A percentile compares a stretch with the other conserved stretches of the same genome.
Conservation (phyloP, 1,140 invertebrate species). For the Halyomorpha halys region DNA sequence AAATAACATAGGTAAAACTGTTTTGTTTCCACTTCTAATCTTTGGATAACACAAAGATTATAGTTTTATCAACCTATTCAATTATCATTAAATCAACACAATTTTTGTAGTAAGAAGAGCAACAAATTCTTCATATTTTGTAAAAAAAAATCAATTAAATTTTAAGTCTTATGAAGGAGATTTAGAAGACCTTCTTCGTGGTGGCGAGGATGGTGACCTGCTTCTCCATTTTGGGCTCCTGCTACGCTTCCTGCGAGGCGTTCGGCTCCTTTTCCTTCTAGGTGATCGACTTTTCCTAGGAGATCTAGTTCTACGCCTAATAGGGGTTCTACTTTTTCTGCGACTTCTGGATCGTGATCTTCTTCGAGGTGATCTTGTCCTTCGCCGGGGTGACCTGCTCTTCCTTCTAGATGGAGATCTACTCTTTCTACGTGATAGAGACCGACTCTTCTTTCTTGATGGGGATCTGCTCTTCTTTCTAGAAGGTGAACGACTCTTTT, state of each 20-base stretch:
- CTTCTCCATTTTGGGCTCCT: conserved; percentile 20
- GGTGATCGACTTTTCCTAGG: conserved; percentile 28
- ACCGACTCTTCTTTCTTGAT: conserved; percentile 20
- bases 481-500: conserved; percentile 27
- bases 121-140: too few relatives aligned
- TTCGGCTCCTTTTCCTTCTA: conserved; percentile 26
- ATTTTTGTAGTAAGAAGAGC: too few relatives aligned
- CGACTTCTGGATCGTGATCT: conserved; percentile 24
- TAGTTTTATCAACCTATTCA: too few relatives aligned
- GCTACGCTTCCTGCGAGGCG: conserved; percentile 23
- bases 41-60: too few relatives aligned
- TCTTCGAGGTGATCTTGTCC: conserved; percentile 27
- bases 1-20: too few relatives aligned
- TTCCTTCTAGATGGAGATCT: conserved; percentile 25
- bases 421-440: conserved; percentile 21
- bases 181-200: conserved; percentile 13
- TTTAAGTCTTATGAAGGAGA: conserved; percentile 14
- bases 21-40: too few relatives aligned
- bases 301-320: conserved; percentile 22
- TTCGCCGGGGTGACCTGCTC: conserved; percentile 24
- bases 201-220: conserved; percentile 19
- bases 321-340: conserved; percentile 23
- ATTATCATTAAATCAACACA: too few relatives aligned
- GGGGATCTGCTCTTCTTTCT: conserved; percentile 22
- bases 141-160: too few relatives aligned